Conservation (phyloP, 2,888 invertebrate genomes). For the Trimorus sp. region DNA sequence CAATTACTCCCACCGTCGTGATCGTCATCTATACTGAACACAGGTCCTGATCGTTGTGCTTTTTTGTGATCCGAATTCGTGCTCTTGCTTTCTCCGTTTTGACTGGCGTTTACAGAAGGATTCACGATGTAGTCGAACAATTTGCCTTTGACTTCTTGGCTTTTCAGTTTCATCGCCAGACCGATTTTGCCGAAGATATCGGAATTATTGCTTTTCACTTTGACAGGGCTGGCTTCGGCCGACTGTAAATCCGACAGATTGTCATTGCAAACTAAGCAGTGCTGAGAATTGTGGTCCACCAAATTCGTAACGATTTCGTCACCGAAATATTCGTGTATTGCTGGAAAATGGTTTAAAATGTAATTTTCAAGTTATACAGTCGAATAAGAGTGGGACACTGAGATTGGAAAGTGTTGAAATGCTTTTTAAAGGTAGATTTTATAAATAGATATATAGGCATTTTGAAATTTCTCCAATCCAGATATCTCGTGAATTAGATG, state of each 20-base stretch:
- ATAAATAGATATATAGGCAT: too few species aligned
- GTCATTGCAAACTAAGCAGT: conserved; percentile 91
- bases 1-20: conserved; percentile 81
- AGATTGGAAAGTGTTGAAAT: too few species aligned
- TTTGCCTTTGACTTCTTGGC: conserved; percentile 95
- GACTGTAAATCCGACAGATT: conserved; percentile 81
- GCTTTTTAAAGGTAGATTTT: too few species aligned
- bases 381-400: too few species aligned
- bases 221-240: conserved; percentile 75
- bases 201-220: conserved; percentile 77
- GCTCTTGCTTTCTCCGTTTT: conserved; percentile 89
- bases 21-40: conserved; percentile 97
- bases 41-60: conserved; percentile 93
- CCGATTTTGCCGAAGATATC: conserved; percentile 93
- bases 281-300: conserved; percentile 91
- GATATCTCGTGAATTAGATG: too few species aligned
- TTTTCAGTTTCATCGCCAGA: conserved; percentile 93
- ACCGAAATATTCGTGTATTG: conserved; percentile 92
- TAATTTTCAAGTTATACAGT: too few species aligned
- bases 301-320: conserved; percentile 91
- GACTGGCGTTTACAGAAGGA: conserved; percentile 85
- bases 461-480: too few species aligned
- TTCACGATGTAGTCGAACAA: conserved; percentile 97
- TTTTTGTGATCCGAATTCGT: conserved; percentile 88
- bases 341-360: conserved; percentile 71